These are phyloP conservation scores for Eidolon helvum DNA, from an alignment of 2,113 vertebrate genomes.

Conservation along the genomic window DNA sequence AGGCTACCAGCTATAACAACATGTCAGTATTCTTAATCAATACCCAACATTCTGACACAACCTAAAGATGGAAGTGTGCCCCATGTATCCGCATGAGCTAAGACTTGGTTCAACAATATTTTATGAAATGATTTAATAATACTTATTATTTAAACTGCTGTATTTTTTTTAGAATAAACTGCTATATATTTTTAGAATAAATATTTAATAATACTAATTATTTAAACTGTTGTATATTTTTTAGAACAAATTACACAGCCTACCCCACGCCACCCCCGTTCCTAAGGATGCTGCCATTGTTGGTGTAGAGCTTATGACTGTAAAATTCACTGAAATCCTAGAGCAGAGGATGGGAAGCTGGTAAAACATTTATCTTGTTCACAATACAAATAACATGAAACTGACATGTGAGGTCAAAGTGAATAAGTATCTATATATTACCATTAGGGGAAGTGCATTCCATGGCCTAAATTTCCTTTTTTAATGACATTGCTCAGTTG, in stretches of 20 bases:
- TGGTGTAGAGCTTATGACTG: background rate
- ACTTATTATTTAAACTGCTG: background rate
- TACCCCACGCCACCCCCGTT: background rate
- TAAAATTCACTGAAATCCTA: slow-evolving; percentile 41
- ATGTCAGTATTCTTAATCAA: background rate
- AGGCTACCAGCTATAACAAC: background rate
- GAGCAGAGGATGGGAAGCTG: background rate
- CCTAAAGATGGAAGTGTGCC: background rate
- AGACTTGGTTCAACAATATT: background rate
- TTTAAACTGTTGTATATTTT: background rate
- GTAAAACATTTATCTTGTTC: slow-evolving; percentile 24
- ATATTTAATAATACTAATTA: background rate
- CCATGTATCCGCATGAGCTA: background rate
- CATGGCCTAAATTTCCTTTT: background rate
- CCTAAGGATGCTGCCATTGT: background rate
- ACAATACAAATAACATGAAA: slow-evolving; percentile 35
- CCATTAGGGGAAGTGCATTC: background rate
- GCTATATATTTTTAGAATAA: background rate
- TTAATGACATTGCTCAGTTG: slow-evolving; percentile 15
- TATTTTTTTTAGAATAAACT: background rate
- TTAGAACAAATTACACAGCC: background rate
- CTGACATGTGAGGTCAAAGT: background rate
- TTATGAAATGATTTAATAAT: slow-evolving; percentile 15
- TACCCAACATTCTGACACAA: background rate
- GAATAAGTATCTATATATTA: background rate